Conservation (phyloP, 1,140 invertebrate genomes). For the Stegodyphus mimosarum region DNA sequence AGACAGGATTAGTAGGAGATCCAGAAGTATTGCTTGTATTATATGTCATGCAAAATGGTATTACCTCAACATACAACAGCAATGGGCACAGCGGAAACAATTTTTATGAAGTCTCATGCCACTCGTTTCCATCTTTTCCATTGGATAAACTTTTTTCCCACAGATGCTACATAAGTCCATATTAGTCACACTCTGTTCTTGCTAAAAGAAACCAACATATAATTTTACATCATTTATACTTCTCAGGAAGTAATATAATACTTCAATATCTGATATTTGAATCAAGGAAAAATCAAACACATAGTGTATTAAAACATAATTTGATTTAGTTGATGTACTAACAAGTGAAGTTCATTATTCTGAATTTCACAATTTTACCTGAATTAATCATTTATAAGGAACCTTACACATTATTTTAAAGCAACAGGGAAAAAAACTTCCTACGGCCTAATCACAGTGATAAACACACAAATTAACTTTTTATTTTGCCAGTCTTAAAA, state of each 20-base stretch:
- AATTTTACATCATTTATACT: too few relatives aligned
- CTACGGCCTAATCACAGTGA: too few relatives aligned
- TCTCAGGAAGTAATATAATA: too few relatives aligned
- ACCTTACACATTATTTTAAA: background rate
- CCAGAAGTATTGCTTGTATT: too few relatives aligned
- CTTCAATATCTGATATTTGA: too few relatives aligned
- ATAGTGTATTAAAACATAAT: too few relatives aligned
- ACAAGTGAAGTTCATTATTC: background rate
- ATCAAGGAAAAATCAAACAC: too few relatives aligned
- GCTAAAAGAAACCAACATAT: slow-evolving; percentile 44
- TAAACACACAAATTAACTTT: too few relatives aligned
- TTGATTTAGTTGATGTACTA: background rate
- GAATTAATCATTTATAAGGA: background rate
- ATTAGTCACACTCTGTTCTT: slow-evolving; percentile 72
- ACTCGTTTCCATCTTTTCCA: slow-evolving; percentile 83
- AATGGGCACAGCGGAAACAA: slow-evolving; percentile 84
- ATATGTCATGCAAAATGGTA: too few relatives aligned
- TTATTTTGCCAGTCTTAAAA: too few relatives aligned
- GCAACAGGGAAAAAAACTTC: too few relatives aligned
- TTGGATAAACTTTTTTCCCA: slow-evolving; percentile 80
- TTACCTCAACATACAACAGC: slow-evolving; percentile 81
- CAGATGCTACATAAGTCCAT: slow-evolving; percentile 79
- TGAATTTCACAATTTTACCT: background rate
- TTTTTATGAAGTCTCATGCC: slow-evolving; percentile 81
- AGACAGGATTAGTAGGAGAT: too few relatives aligned